Conservation (phyloP, 2,113 vertebrate species). For the Notothenia rossii region DNA sequence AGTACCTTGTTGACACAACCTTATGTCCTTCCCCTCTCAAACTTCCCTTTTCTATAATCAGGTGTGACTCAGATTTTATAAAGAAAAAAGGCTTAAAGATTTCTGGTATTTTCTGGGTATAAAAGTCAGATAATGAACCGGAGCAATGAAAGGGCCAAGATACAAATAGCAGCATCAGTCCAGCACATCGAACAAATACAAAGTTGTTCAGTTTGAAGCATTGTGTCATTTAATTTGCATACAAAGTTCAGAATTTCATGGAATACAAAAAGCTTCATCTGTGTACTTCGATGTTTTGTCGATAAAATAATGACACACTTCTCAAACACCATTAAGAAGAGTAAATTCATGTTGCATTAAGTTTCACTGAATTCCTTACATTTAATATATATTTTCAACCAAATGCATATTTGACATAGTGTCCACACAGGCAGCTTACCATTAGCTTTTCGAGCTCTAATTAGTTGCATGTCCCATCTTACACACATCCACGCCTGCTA, state of each 20-base stretch:
- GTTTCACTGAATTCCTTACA: background rate
- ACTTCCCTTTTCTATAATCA: background rate
- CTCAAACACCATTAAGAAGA: background rate
- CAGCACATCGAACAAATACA: too few species aligned
- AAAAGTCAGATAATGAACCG: background rate
- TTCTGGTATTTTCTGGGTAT: background rate
- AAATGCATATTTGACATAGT: background rate
- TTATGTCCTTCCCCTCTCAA: background rate
- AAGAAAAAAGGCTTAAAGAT: background rate
- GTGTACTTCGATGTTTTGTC: background rate
- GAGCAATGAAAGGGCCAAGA: background rate
- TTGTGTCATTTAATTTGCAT: conserved; percentile 3
- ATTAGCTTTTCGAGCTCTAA: background rate
- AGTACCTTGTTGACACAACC: background rate
- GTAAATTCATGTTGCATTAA: background rate
- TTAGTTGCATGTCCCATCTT: too few species aligned
- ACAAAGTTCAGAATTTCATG: background rate
- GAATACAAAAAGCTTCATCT: background rate
- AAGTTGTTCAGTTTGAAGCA: background rate
- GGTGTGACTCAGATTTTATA: background rate
- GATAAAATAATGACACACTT: too few species aligned
- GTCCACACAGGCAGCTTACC: background rate
- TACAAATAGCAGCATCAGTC: background rate
- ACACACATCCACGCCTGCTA: too few species aligned
- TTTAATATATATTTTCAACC: background rate